A percentile compares a stretch with the other conserved stretches of the same genome.
Conservation (phyloP, 2,797 vertebrate species). For the Botia kubotai region DNA sequence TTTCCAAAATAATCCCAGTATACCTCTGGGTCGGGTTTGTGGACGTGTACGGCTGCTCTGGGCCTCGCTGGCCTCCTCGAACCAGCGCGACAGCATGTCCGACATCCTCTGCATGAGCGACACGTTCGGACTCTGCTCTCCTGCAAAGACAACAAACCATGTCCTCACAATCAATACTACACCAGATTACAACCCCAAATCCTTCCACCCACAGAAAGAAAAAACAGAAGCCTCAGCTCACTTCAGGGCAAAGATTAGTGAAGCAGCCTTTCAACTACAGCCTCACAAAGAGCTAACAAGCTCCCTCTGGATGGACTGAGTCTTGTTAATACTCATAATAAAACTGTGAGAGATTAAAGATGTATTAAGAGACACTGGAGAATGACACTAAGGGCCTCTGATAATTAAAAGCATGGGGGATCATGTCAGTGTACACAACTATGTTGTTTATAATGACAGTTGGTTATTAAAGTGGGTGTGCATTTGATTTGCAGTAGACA, state of each 20-base stretch:
- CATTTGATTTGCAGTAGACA: neutral
- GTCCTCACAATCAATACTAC: conserved; percentile 8
- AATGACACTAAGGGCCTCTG: conserved; percentile 14
- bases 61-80: conserved; percentile 97
- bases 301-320: conserved; percentile 14
- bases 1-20: neutral
- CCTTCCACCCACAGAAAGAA: conserved; percentile 2
- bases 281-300: conserved; percentile 35
- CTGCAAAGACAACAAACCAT: conserved; percentile 68
- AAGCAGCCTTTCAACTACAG: conserved; percentile 4
- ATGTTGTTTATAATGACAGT: conserved; percentile 13
- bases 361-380: conserved; percentile 17
- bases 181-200: conserved; percentile 11
- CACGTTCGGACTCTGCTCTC: conserved; percentile 95
- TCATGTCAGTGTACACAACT: conserved; percentile 5
- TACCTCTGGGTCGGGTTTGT: conserved; percentile 89
- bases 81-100: conserved; percentile 98
- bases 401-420: conserved; percentile 12
- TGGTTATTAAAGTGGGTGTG: conserved; percentile 23
- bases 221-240: neutral
- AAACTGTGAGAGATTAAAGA: conserved; percentile 38
- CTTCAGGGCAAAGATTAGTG: neutral
- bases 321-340: conserved; percentile 32
- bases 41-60: conserved; percentile 89
- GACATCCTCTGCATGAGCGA: conserved; percentile 99